These are phyloP conservation scores for Frankliniella fusca DNA, from an alignment of 2,888 invertebrate genomes.

Conservation along the genomic window DNA sequence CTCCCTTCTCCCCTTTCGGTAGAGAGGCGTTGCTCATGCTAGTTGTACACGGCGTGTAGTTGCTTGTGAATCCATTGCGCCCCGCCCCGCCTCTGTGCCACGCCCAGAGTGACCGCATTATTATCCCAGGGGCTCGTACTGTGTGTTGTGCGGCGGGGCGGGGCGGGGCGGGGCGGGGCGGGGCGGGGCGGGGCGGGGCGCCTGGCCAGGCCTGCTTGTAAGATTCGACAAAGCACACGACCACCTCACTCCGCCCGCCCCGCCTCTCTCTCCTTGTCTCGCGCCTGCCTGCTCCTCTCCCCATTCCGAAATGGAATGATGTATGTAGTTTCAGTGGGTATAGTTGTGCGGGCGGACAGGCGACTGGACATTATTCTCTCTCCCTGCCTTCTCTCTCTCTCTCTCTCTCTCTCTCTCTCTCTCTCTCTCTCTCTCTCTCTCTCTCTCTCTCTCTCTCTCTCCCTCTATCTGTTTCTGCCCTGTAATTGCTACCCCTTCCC, in stretches of 20 bases:
- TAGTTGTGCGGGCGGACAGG: too few species aligned
- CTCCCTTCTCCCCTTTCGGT: not conserved
- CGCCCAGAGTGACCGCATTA: not conserved
- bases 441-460: not conserved
- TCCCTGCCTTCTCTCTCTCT: not conserved
- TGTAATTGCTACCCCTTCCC: not conserved
- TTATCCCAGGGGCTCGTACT: not conserved
- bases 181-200: not conserved
- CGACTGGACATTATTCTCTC: not conserved
- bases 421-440: slow-evolving; percentile 1
- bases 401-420: not conserved
- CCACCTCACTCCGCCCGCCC: not conserved
- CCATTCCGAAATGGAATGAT: too few species aligned
- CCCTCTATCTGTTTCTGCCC: not conserved
- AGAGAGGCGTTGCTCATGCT: not conserved
- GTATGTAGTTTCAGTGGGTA: too few species aligned
- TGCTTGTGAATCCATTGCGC: slow-evolving; percentile 25
- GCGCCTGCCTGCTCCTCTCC: not conserved
- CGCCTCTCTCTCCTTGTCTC: not conserved
- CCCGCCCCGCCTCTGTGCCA: not conserved
- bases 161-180: not conserved
- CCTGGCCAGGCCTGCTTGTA: too few species aligned
- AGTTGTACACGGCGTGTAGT: slow-evolving; percentile 13
- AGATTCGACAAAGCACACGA: too few species aligned
- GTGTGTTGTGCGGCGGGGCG: not conserved